A percentile compares a stretch with the other conserved stretches of the same genome.
These are phyloP conservation scores for Pogonocherus hispidulus DNA, from an alignment of 2,888 invertebrate genomes.

Conservation along the genomic window DNA sequence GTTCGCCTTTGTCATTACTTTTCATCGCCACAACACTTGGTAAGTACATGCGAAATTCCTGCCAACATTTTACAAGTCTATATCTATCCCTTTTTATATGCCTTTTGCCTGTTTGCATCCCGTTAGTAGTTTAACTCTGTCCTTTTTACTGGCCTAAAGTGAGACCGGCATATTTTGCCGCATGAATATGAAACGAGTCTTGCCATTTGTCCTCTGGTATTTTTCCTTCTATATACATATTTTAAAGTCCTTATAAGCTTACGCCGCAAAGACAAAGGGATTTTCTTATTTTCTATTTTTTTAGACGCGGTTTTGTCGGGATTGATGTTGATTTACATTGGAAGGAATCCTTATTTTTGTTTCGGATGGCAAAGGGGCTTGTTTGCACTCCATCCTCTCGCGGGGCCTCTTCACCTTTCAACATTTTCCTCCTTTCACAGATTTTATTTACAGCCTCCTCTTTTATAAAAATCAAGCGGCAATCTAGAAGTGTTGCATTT, in stretches of 20 bases:
- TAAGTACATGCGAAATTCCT: constrained; percentile 21
- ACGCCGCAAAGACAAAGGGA: constrained; percentile 45
- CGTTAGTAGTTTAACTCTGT: constrained; percentile 26
- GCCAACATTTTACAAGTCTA: constrained; percentile 20
- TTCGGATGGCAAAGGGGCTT: constrained; percentile 28
- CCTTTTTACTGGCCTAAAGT: constrained; percentile 28
- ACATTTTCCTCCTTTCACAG: constrained; percentile 10
- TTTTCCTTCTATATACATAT: constrained; percentile 48
- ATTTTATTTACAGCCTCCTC: constrained; percentile 21
- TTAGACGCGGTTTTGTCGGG: constrained; percentile 19
- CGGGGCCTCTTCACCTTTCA: constrained; percentile 25
- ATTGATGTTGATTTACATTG: constrained; percentile 33
- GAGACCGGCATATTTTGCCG: constrained; percentile 39
- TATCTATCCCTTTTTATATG: constrained; percentile 20
- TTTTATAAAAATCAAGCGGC: constrained; percentile 19
- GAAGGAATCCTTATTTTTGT: constrained; percentile 10
- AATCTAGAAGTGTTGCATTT: constrained; percentile 10
- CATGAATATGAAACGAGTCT: constrained; percentile 50
- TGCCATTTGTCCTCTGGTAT: constrained; percentile 49
- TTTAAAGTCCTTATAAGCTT: constrained; percentile 45
- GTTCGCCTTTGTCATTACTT: constrained; percentile 11
- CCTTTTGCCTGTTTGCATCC: constrained; percentile 21
- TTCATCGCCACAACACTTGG: constrained; percentile 9
- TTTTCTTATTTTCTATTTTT: constrained; percentile 48
- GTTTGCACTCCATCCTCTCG: constrained; percentile 25